phyloP scores from a whole-genome alignment of 2,113 vertebrate genomes.

The Indicator maculatus region DNA sequence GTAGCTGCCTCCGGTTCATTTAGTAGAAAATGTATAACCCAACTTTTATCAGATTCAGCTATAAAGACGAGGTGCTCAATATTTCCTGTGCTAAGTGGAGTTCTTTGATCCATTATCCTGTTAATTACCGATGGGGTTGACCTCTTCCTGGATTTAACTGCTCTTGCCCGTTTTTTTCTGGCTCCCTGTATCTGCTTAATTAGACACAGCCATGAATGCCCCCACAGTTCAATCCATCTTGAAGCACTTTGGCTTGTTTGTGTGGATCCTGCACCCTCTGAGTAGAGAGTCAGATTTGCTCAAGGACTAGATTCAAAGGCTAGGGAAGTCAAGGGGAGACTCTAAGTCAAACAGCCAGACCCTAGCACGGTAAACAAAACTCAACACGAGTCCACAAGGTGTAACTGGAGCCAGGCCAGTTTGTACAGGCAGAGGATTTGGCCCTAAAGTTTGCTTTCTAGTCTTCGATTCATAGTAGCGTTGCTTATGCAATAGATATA shows the following conservation, averaged over 20 bases:
- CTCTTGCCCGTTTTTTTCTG: conserved; percentile 29
- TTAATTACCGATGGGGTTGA: conserved; percentile 27
- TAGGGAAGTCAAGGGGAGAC: neutral
- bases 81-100: conserved; percentile 62
- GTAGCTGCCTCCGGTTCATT: conserved; percentile 53
- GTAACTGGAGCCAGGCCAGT: neutral
- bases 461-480: neutral
- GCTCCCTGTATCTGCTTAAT: conserved; percentile 62
- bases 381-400: neutral
- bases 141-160: conserved; percentile 61
- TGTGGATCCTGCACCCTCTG: neutral
- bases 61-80: conserved; percentile 51
- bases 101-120: conserved; percentile 62
- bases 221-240: conserved; percentile 22
- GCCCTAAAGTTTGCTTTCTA: neutral
- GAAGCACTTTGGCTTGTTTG: neutral
- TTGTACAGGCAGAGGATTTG: neutral
- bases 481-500: neutral
- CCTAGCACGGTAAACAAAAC: neutral
- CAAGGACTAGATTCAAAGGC: neutral
- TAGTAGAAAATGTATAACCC: conserved; percentile 61
- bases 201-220: conserved; percentile 50
- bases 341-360: neutral
- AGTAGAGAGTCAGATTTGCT: neutral
- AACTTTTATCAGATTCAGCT: conserved; percentile 65